Percentiles rank a stretch among this genome's conserved stretches.
These are phyloP conservation scores for Eupithecia insigniata DNA, from an alignment of 2,888 invertebrate genomes.

Conservation along the genomic window DNA sequence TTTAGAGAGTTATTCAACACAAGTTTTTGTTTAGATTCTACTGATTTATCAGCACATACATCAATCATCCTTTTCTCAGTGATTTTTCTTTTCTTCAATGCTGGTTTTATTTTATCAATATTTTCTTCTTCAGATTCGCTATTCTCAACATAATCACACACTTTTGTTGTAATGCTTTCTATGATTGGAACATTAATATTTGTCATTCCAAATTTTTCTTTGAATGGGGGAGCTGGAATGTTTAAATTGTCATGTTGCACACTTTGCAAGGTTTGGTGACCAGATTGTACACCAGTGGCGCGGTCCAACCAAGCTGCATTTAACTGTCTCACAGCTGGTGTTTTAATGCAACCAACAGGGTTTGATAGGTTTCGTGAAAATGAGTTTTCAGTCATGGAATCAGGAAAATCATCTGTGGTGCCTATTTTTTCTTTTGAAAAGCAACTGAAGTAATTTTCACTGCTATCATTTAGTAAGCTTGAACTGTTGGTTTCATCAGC, in stretches of 20 bases:
- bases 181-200: conserved; percentile 54
- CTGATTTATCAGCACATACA: conserved; percentile 19
- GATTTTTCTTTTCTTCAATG: conserved; percentile 82
- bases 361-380: conserved; percentile 26
- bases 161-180: conserved; percentile 54
- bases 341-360: conserved; percentile 32
- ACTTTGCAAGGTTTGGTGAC: conserved; percentile 34
- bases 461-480: conserved; percentile 39
- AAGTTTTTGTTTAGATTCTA: conserved; percentile 29
- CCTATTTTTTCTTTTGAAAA: conserved; percentile 32
- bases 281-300: conserved; percentile 67
- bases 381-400: conserved; percentile 23
- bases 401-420: conserved; percentile 24
- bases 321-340: conserved; percentile 61
- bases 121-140: conserved; percentile 87
- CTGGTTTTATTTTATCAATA: conserved; percentile 80
- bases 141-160: conserved; percentile 88
- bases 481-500: conserved; percentile 45
- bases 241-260: neutral
- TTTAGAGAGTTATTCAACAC: conserved; percentile 40
- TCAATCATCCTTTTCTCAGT: conserved; percentile 15
- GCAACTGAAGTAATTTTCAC: conserved; percentile 29
- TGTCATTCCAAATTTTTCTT: conserved; percentile 68
- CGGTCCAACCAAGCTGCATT: conserved; percentile 78
- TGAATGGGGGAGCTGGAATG: conserved; percentile 30